Base-by-base conservation (phyloP, 2,113 vertebrate species). In the Tragelaphus strepsiceros region DNA sequence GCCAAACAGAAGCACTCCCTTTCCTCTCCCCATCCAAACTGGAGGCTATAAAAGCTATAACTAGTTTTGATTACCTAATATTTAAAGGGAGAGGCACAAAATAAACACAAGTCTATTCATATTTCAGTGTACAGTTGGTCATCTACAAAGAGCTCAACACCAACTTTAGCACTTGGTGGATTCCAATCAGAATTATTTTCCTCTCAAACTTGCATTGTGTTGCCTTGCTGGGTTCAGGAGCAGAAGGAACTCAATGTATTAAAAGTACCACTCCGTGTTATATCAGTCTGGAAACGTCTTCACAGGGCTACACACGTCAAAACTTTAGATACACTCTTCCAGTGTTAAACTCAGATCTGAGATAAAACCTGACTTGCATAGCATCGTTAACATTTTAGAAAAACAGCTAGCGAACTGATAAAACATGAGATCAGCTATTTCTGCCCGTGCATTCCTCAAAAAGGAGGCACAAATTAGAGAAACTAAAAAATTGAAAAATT, bases 381-480 rank as follows among this genome's bases (percentile, higher is more conserved):
- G 58, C 14, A 91, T 85, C 53, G 14, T 56, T 71, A 80, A 96
- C 43, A 86, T 24, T 95, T 98, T 39, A 87, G 86, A 74, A 96
- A 98, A 97, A 91, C 28, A 97, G 59, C 90, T 91, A 88, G 95
- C 43, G 88, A 96, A 95, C 26, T 93, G 78, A 95, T 94, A 85
- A 96, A 98, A 97, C 96, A 98, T 93, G 91, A 98, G 53, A 95
- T 96, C 96, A 97, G 96, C 93, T 96, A 96, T 96, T 97, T 97
- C 87, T 92, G 54, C 46, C 62, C 96, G 96, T 97, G 78, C 11
- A 84, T 35, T 93, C 56, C 58, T 94, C 77, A 96, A 32, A 88
- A 91, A 91, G 56, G 56, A 94, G 71, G 88, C 93, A n/a, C 53
- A 91, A 97, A 78, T 85, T 81, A 35, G 30, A 56, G 32, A 93